Evolutionary conservation across 2,113 vertebrate genomes (phyloP).

Genomic region (Ictidomys tridecemlineatus): DNA sequence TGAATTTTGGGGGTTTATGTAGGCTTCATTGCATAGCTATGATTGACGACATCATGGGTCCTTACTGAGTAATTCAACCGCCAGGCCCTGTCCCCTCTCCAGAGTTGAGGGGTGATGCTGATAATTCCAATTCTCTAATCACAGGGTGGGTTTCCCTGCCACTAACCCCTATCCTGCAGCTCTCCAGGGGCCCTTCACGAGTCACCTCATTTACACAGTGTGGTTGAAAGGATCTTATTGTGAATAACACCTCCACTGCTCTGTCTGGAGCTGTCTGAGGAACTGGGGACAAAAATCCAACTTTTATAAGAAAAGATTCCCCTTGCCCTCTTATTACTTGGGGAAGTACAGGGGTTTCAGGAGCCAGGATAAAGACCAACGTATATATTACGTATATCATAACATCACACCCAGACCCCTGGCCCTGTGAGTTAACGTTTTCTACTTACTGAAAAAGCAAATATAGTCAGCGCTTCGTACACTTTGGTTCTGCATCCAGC

Average conservation of each 20-base stretch:
- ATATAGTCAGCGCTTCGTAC: not conserved
- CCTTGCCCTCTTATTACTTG: not conserved
- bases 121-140: not conserved
- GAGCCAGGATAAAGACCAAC: not conserved
- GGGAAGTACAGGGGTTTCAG: not conserved
- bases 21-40: not conserved
- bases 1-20: not conserved
- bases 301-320: not conserved
- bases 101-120: not conserved
- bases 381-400: not conserved
- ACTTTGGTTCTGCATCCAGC: not conserved
- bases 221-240: not conserved
- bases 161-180: not conserved
- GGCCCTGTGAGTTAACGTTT: not conserved
- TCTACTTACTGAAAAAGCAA: not conserved
- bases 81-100: not conserved
- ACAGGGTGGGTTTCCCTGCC: not conserved
- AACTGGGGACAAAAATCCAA: not conserved
- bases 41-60: not conserved
- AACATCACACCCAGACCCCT: not conserved
- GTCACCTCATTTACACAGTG: not conserved
- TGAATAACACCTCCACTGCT: not conserved
- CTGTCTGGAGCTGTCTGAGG: not conserved
- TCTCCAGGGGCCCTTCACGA: not conserved
- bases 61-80: not conserved